A percentile compares a stretch with the other conserved stretches of the same genome.
Conservation (phyloP, 2,888 invertebrate genomes). For the Criorhina ranunculi region DNA sequence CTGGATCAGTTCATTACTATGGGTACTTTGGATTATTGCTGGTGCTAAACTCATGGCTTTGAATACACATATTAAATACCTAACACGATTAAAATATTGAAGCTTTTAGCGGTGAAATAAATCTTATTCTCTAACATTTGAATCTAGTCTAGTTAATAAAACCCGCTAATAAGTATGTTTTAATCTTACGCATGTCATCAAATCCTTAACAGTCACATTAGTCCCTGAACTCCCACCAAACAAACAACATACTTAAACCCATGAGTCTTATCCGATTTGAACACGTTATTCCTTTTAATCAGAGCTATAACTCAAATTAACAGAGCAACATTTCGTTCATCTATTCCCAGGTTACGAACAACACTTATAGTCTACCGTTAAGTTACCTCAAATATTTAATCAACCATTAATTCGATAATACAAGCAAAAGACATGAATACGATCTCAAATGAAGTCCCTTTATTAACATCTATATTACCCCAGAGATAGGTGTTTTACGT, state of each 20-base stretch:
- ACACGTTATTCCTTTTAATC: slow-evolving; percentile 44
- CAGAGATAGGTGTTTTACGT: slow-evolving; percentile 10
- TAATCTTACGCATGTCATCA: too few relatives aligned
- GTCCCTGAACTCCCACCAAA: too few relatives aligned
- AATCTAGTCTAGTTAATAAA: too few relatives aligned
- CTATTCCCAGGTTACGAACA: not conserved
- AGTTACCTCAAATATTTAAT: slow-evolving; percentile 25
- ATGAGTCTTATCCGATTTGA: slow-evolving; percentile 14
- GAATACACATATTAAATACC: too few relatives aligned
- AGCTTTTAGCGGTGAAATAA: too few relatives aligned
- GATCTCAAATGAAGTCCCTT: slow-evolving; percentile 21
- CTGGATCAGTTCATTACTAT: too few relatives aligned
- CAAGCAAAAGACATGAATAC: slow-evolving; percentile 24
- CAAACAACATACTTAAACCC: not conserved
- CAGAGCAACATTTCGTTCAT: slow-evolving; percentile 2
- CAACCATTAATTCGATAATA: slow-evolving; percentile 49
- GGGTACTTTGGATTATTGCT: too few relatives aligned
- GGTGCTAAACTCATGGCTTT: too few relatives aligned
- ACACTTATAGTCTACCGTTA: not conserved
- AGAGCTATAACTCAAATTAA: slow-evolving; percentile 38
- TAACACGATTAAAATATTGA: too few relatives aligned
- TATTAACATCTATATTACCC: slow-evolving; percentile 8
- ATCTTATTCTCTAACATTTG: too few relatives aligned
- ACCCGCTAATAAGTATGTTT: too few relatives aligned
- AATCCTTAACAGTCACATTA: too few relatives aligned